Evolutionary conservation across 2,113 vertebrate species (phyloP), one percentile per base, ranked within the genome.

Genomic region (Raja brachyura): DNA sequence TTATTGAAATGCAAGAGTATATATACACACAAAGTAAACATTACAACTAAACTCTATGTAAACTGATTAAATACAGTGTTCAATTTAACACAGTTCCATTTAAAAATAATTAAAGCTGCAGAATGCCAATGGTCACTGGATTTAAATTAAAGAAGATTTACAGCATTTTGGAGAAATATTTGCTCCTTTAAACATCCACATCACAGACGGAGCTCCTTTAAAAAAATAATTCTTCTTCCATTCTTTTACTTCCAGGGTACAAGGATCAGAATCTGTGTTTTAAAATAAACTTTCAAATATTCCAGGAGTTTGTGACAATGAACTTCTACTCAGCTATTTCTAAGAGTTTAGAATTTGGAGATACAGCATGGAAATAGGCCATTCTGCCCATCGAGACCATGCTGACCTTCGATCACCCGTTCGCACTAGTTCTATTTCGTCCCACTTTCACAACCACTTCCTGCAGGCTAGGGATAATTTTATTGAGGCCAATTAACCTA

Each of bases 1-100:
- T 92, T 92, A 92, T 92, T 92, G 73, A 92, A 48, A 73, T 92
- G 90, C 8, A 73, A 92, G 90, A 48, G 33, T 73, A 92, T 92
- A 92, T 73, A 74, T 92, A 73, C 54, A 73, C 66, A 11, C 25
- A 54, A 73, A 54, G 59, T 88, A 88, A 92, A 73, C 48, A 92
- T 92, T 92, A 92, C 90, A 92, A 73, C 90, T 92, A 92, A 92
- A 48, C 9, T 54, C 48, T 48, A 68, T 20, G 39, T 54, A 92
- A 92, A 92, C 66, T 54, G 68, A 74, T 54, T 92, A 92, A 74
- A 92, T 92, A 63, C 59, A 54, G 90, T 54, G 61, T 73, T 74
- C 10, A 0, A 63, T 61, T 31, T 28, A 74, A 92, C 68, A 48
- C 18, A 48, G 68, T 10, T 39, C 90, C 68, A 88, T 39, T 39